Evolutionary conservation across 2,113 vertebrate species (phyloP).

Genomic region (Poicephalus meyeri): DNA sequence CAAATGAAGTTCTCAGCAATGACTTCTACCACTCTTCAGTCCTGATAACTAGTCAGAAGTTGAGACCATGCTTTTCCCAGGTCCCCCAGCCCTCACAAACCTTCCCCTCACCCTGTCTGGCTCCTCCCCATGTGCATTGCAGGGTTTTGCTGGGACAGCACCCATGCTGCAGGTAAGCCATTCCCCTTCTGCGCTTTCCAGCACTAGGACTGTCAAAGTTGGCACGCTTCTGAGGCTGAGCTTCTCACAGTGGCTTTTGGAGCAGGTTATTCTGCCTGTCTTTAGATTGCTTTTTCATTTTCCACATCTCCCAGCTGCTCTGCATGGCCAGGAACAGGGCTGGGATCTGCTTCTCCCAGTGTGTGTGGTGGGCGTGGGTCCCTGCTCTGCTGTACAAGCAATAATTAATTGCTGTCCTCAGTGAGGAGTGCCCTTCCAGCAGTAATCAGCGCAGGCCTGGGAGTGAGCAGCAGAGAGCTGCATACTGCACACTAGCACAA

Average conservation of each 20-base stretch:
- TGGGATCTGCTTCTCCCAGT: neutral
- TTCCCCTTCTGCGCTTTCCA: neutral
- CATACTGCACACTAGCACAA: neutral
- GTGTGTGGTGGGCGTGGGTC: fast-evolving
- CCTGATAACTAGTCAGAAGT: neutral
- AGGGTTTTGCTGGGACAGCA: neutral
- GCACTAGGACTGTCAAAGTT: neutral
- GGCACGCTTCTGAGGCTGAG: neutral
- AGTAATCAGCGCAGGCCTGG: neutral
- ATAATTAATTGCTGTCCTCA: neutral
- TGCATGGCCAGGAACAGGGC: neutral
- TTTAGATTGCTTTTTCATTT: neutral
- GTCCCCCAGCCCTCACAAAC: neutral
- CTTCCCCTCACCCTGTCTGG: neutral
- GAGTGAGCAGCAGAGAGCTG: neutral
- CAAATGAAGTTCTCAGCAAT: neutral
- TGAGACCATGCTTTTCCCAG: neutral
- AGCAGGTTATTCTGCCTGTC: neutral
- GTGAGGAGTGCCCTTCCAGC: neutral
- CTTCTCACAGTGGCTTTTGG: neutral
- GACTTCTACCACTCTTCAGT: neutral
- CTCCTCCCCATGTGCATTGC: neutral
- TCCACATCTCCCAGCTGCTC: neutral
- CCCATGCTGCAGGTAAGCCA: neutral
- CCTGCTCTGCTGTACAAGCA: neutral